Conservation (phyloP, 1,140 invertebrate species). For the Trachymyrmex cornetzi region DNA sequence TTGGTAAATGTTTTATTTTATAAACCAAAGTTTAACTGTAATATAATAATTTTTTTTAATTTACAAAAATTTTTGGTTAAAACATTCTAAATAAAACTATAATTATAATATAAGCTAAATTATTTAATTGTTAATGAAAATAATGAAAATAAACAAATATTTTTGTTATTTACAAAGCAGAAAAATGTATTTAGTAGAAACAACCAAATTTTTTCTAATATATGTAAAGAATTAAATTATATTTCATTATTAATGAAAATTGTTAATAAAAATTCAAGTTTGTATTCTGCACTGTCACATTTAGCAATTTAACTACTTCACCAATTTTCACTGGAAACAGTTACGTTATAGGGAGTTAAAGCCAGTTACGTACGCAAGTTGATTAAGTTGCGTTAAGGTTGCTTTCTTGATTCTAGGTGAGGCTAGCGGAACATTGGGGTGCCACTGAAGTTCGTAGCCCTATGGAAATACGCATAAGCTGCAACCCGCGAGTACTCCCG, state of each 20-base stretch:
- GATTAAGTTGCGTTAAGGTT: conserved; percentile 42
- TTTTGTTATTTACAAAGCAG: too few species aligned
- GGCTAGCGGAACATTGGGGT: conserved; percentile 17
- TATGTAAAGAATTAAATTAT: background rate
- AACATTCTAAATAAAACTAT: too few species aligned
- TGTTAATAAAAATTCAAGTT: background rate
- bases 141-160: too few species aligned
- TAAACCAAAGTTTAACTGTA: too few species aligned
- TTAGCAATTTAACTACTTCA: background rate
- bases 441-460: conserved; percentile 27
- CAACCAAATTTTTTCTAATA: too few species aligned
- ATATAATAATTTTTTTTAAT: too few species aligned
- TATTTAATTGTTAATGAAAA: too few species aligned
- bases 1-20: too few species aligned
- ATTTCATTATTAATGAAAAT: background rate
- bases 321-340: conserved; percentile 11
- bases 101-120: too few species aligned
- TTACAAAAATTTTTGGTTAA: too few species aligned
- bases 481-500: conserved; percentile 20
- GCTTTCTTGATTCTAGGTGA: conserved; percentile 37
- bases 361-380: background rate
- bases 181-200: too few species aligned
- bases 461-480: conserved; percentile 46
- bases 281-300: background rate
- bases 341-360: conserved; percentile 4